A percentile compares a stretch with the other conserved stretches of the same genome.
Evolutionary conservation across 2,888 invertebrate genomes (phyloP).

Genomic region (Stenodera caucasica): DNA sequence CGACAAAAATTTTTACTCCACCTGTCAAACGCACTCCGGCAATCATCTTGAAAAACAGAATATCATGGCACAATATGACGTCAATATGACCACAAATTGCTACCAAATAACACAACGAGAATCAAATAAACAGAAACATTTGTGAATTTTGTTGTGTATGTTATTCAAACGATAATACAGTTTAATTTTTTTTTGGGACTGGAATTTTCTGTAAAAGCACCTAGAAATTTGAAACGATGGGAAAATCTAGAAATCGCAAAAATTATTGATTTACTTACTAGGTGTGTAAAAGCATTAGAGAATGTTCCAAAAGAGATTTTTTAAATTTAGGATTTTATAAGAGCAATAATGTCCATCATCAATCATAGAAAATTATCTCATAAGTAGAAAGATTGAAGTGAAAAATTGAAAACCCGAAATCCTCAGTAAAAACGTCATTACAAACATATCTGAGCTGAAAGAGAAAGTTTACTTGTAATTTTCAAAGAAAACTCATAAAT

Average conservation of each 20-base stretch:
- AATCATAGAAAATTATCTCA: no score
- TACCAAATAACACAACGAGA: background rate
- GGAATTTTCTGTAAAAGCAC: background rate
- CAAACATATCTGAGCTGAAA: no score
- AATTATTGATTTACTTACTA: background rate
- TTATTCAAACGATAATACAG: background rate
- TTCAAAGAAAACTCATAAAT: no score
- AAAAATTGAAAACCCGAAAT: no score
- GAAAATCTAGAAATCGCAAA: background rate
- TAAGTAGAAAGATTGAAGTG: no score
- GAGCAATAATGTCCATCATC: no score
- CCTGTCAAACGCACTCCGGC: slow-evolving; percentile 8
- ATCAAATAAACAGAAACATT: background rate
- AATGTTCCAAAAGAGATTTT: no score
- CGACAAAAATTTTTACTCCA: background rate
- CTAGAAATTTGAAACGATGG: background rate
- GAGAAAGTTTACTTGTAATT: no score
- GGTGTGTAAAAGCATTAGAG: no score
- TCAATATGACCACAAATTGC: slow-evolving; percentile 7
- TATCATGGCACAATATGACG: background rate
- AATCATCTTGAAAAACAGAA: background rate
- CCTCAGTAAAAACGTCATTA: no score
- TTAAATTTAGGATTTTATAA: no score
- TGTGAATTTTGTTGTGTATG: background rate
- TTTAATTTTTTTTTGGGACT: background rate